These are phyloP conservation scores for Timema cristinae DNA, from an alignment of 2,888 invertebrate species.

Conservation along the genomic window DNA sequence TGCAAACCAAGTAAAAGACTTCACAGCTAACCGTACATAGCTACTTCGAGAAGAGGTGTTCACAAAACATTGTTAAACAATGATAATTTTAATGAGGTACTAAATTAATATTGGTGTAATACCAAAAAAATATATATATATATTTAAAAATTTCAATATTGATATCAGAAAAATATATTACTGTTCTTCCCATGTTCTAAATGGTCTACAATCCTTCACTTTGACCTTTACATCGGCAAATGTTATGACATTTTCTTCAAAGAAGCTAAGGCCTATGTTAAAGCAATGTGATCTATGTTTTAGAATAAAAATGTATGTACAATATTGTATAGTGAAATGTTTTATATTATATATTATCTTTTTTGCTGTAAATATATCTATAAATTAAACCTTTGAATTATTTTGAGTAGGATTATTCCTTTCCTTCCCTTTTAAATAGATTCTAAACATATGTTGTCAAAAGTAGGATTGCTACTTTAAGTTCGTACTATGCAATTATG, in stretches of 20 bases:
- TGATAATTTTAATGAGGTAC: constrained; percentile 3
- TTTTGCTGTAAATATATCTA: not conserved
- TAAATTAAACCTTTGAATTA: too few species aligned
- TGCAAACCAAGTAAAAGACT: not conserved
- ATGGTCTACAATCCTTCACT: not conserved
- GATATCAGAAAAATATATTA: constrained; percentile 7
- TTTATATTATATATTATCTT: constrained; percentile 8
- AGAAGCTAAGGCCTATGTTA: constrained; percentile 7
- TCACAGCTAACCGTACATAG: too few species aligned
- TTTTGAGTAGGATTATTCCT: too few species aligned
- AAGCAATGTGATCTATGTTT: constrained; percentile 4
- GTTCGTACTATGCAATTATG: too few species aligned
- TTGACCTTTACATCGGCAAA: too few species aligned
- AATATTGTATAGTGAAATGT: constrained; percentile 4
- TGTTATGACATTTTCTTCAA: not conserved
- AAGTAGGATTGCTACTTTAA: too few species aligned
- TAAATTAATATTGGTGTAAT: constrained; percentile 9
- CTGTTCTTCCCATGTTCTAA: not conserved
- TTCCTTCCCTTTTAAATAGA: too few species aligned
- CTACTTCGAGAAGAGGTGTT: too few species aligned
- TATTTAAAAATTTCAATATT: constrained; percentile 16
- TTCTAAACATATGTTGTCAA: too few species aligned
- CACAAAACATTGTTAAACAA: not conserved
- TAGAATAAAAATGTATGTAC: constrained; percentile 5
- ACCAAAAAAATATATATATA: not conserved